Conservation (phyloP, 2,113 vertebrate genomes). For the Tangachromis dhanisi region DNA sequence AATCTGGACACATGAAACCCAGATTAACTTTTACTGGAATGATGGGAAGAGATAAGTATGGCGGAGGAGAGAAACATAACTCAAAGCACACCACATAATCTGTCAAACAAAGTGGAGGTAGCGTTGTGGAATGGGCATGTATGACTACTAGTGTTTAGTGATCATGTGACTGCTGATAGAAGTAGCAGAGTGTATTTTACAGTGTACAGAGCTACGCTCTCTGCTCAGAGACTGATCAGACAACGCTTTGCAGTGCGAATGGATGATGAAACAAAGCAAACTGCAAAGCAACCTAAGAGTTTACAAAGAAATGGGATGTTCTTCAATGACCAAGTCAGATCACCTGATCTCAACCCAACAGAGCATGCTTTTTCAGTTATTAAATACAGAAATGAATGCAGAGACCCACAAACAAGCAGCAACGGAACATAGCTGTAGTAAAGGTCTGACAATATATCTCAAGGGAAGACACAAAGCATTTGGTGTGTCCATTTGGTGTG, state of each 20-base stretch:
- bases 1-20: not conserved
- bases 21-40: not conserved
- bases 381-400: not conserved
- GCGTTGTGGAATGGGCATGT: not conserved
- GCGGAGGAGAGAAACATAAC: not conserved
- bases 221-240: not conserved
- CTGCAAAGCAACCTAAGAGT: not conserved
- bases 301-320: not conserved
- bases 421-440: not conserved
- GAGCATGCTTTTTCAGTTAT: not conserved
- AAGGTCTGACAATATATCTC: not conserved
- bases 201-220: not conserved
- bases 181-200: not conserved
- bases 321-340: not conserved
- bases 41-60: not conserved
- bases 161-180: not conserved
- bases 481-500: not conserved
- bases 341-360: not conserved
- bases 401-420: not conserved
- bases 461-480: not conserved
- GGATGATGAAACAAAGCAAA: not conserved
- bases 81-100: not conserved
- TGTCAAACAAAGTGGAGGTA: not conserved
- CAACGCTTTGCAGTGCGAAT: not conserved
- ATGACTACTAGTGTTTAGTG: not conserved